Conservation (phyloP, 2,113 vertebrate genomes). For the Cyanistes caeruleus region DNA sequence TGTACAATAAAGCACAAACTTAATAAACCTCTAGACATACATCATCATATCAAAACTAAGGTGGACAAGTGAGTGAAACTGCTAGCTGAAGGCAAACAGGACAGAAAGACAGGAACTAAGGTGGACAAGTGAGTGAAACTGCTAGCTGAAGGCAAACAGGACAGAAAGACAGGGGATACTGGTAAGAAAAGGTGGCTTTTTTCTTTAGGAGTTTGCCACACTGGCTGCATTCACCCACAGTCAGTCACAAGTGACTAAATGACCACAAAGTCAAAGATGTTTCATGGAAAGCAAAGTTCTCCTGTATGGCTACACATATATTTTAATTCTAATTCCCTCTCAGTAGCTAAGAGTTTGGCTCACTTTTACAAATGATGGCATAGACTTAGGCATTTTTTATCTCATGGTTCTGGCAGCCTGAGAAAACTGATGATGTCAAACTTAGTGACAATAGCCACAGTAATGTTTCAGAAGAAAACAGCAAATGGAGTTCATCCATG, state of each 20-base stretch:
- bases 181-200: neutral
- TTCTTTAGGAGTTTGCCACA: neutral
- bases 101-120: neutral
- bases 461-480: neutral
- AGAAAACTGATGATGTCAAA: neutral
- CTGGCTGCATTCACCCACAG: neutral
- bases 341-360: neutral
- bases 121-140: neutral
- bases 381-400: neutral
- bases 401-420: neutral
- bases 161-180: neutral
- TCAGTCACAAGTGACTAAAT: neutral
- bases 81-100: neutral
- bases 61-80: neutral
- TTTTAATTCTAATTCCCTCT: neutral
- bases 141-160: neutral
- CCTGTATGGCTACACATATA: neutral
- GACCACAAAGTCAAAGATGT: neutral
- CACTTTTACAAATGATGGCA: neutral
- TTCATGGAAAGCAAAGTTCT: neutral
- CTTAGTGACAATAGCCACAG: neutral
- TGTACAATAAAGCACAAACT: fast-evolving
- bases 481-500: neutral
- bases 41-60: neutral
- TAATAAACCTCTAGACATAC: neutral